Percentiles rank a stretch among this genome's conserved stretches.
Evolutionary conservation across 2,888 invertebrate species (phyloP).

Genomic region (Trachelus iudaicus): DNA sequence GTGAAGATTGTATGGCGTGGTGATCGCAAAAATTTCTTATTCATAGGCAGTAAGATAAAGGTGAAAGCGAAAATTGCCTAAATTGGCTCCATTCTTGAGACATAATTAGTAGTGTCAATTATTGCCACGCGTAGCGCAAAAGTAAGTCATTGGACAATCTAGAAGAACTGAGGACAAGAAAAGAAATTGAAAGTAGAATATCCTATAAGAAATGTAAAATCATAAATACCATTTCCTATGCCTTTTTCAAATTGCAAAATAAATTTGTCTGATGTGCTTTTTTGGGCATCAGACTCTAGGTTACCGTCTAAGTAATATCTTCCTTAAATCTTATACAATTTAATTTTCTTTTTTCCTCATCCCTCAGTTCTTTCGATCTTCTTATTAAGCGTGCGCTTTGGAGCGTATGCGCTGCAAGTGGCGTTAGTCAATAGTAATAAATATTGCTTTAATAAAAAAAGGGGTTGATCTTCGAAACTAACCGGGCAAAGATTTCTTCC

Average conservation of each 20-base stretch:
- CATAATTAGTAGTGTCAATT: neutral
- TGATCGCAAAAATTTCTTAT: neutral
- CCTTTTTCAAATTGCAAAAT: neutral
- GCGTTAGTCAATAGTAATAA: neutral
- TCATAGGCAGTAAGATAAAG: neutral
- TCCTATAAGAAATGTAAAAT: neutral
- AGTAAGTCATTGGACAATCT: neutral
- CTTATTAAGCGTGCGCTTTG: neutral
- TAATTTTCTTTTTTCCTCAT: neutral
- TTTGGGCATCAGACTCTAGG: neutral
- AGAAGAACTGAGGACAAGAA: neutral
- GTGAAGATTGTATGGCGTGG: neutral
- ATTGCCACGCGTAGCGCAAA: neutral
- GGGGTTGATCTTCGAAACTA: neutral
- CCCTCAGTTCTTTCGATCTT: neutral
- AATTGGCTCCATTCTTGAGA: neutral
- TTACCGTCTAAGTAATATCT: neutral
- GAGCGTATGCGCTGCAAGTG: neutral
- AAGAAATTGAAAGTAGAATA: neutral
- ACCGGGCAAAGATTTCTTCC: neutral
- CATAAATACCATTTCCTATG: neutral
- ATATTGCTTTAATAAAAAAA: neutral
- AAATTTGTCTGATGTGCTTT: neutral
- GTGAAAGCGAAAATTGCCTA: neutral
- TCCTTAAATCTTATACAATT: neutral